Conservation (phyloP, 2,113 vertebrate genomes). For the Caloenas nicobarica region DNA sequence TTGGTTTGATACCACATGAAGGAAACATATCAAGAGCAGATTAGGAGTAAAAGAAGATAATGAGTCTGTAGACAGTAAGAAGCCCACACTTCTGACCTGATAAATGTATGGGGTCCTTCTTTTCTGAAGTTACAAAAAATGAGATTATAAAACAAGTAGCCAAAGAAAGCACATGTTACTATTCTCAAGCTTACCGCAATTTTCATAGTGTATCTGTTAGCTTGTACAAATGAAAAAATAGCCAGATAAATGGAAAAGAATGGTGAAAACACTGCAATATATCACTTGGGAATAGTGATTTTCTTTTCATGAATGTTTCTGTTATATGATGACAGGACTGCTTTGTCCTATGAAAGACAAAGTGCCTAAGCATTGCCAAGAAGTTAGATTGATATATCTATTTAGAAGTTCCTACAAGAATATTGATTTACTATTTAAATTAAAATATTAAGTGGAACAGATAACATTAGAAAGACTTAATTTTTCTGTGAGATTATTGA, state of each 20-base stretch:
- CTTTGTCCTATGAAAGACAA: neutral
- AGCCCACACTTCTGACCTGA: neutral
- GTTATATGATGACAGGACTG: neutral
- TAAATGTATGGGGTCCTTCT: neutral
- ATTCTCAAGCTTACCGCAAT: neutral
- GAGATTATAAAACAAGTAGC: neutral
- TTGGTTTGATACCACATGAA: neutral
- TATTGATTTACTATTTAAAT: neutral
- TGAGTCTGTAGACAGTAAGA: neutral
- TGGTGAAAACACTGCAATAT: neutral
- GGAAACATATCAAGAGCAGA: neutral
- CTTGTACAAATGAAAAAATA: neutral
- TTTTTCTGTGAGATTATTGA: neutral
- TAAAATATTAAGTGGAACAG: neutral
- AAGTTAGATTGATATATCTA: neutral
- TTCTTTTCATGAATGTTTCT: neutral
- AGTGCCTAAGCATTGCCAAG: neutral
- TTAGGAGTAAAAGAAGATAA: neutral
- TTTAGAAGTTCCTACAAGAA: neutral
- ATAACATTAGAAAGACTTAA: neutral
- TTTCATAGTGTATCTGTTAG: neutral
- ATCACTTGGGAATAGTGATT: neutral
- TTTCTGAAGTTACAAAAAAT: neutral
- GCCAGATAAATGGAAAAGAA: neutral
- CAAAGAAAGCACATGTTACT: neutral